These are phyloP conservation scores for Oreochromis aureus DNA, from an alignment of 2,113 vertebrate species.

Conservation along the genomic window DNA sequence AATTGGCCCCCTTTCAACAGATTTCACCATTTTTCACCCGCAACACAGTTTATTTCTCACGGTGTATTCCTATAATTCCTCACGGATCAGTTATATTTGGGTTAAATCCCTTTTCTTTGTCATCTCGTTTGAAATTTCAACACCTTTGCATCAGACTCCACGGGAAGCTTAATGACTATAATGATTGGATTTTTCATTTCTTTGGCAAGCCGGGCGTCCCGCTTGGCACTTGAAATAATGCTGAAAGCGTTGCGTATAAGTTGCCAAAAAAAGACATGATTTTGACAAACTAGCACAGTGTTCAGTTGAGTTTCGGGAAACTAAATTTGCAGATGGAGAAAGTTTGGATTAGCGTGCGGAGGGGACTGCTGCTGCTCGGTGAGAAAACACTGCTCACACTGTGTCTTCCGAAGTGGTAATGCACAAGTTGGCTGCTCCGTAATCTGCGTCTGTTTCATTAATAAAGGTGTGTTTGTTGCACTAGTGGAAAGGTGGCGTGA, in stretches of 20 bases:
- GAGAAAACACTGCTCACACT: slow-evolving; percentile 43
- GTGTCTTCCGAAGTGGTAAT: slow-evolving; percentile 4
- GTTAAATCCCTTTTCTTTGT: slow-evolving; percentile 20
- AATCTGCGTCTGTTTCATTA: slow-evolving; percentile 8
- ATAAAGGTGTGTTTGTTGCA: slow-evolving; percentile 39
- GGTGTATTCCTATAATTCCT: not conserved
- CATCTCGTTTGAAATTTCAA: slow-evolving; percentile 6
- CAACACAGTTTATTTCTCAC: not conserved
- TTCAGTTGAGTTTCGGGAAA: not conserved
- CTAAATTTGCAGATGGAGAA: slow-evolving; percentile 20
- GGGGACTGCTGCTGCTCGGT: not conserved
- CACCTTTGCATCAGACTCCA: slow-evolving; percentile 12
- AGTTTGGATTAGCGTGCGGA: slow-evolving; percentile 20
- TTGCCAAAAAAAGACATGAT: slow-evolving; percentile 12
- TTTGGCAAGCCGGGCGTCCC: not conserved
- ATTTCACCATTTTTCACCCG: not conserved
- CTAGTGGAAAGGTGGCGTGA: not conserved
- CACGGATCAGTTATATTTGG: slow-evolving; percentile 6
- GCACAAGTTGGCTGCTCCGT: slow-evolving; percentile 1
- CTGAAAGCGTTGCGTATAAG: not conserved
- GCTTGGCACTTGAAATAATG: not conserved
- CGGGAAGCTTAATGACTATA: not conserved
- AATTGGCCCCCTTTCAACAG: not conserved
- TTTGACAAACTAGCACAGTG: slow-evolving; percentile 8
- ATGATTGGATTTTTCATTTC: slow-evolving; percentile 26